Conservation (phyloP, 2,888 invertebrate species). For the Athetis lepigone region DNA sequence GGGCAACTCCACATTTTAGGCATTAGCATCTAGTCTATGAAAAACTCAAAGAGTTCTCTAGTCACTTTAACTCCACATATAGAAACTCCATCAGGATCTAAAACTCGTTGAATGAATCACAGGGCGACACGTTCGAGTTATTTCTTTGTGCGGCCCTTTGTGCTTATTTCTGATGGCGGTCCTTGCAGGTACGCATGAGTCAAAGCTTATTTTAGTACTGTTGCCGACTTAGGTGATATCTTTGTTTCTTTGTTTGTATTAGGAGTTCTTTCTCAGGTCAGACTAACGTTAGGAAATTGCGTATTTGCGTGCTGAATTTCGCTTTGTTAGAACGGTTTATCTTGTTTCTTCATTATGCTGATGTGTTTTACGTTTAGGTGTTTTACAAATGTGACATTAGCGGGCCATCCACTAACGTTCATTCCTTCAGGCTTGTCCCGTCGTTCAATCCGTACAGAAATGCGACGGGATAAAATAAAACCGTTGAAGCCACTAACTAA, state of each 20-base stretch:
- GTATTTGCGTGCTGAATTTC: not conserved
- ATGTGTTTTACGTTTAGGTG: too few species aligned
- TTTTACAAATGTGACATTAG: too few species aligned
- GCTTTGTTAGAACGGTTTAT: not conserved
- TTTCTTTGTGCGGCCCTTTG: conserved; percentile 79
- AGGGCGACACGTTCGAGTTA: conserved; percentile 65
- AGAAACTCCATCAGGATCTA: conserved; percentile 40
- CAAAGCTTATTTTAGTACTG: conserved; percentile 68
- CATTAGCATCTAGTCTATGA: not conserved
- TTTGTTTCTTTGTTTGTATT: conserved; percentile 56
- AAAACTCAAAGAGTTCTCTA: not conserved
- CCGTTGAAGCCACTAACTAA: too few species aligned
- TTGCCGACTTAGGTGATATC: conserved; percentile 62
- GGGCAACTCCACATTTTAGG: not conserved
- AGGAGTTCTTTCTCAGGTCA: conserved; percentile 45
- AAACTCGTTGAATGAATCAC: conserved; percentile 67
- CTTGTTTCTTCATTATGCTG: not conserved
- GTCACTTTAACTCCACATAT: conserved; percentile 42
- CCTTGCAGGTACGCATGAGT: conserved; percentile 69
- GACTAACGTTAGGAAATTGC: conserved; percentile 1
- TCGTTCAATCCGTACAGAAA: too few species aligned
- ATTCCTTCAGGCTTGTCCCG: too few species aligned
- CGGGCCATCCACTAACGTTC: too few species aligned
- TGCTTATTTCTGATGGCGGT: conserved; percentile 77
- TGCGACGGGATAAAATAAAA: too few species aligned